Percentiles rank a stretch among this genome's conserved stretches.
These are phyloP conservation scores for Lagodon rhomboides DNA, from an alignment of 2,797 vertebrate species.

Conservation along the genomic window DNA sequence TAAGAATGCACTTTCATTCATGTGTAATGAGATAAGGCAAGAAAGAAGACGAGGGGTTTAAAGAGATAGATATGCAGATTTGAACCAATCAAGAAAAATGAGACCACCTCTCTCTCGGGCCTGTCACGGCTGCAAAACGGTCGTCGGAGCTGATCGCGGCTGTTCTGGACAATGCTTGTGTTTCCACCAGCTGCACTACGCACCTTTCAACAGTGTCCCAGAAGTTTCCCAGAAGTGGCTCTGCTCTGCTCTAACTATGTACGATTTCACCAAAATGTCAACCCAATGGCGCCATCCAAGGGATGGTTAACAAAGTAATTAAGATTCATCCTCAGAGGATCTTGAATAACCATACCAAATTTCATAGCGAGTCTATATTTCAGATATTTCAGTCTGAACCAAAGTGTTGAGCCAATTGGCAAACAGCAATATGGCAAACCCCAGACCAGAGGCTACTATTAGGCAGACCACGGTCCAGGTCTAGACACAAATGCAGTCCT, in stretches of 20 bases:
- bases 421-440: background rate
- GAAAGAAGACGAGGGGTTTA: slow-evolving; percentile 19
- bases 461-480: no score
- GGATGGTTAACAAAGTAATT: background rate
- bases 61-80: slow-evolving; percentile 24
- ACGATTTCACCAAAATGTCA: background rate
- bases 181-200: no score
- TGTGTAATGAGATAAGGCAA: slow-evolving; percentile 12
- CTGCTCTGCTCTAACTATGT: no score
- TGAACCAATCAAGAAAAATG: slow-evolving; percentile 43
- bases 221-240: no score
- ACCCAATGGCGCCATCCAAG: background rate
- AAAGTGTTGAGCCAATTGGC: background rate
- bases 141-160: no score
- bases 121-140: no score
- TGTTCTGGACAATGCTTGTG: no score
- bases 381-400: background rate
- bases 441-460: background rate
- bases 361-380: background rate
- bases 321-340: background rate
- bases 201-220: no score
- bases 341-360: background rate
- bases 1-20: slow-evolving; percentile 29
- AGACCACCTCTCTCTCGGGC: background rate
- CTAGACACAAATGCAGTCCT: no score